Evolutionary conservation across 2,797 vertebrate species (phyloP), one percentile per base, ranked within the genome.

Genomic region (Lacerta bilineata): DNA sequence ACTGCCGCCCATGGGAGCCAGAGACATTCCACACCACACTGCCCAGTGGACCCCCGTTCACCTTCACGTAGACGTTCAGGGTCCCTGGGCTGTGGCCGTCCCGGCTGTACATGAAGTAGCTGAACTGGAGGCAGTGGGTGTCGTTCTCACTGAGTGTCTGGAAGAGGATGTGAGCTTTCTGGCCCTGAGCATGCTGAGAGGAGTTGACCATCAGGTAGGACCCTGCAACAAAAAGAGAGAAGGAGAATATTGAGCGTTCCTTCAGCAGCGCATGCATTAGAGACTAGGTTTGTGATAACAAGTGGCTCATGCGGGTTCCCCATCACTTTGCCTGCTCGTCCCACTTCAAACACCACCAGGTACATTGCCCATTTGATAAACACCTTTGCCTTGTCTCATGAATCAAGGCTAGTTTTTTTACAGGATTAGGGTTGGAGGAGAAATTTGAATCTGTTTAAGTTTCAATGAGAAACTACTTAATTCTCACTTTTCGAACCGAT

Each of bases 91-190:
- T 98, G 96, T 97, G 98, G 41, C 98, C 98, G 0, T 99, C 98
- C 1, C 98, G 97, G 96, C 98, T 98, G 95, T 98, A 98, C 91
- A 99, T 97, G 96, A 99, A 98, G 95, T 99, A 99, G 96, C 98
- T 99, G 97, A 99, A 99, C 96, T 99, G 99, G 43, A 99, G 97
- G 94, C 99, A 99, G 95, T 99, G 99, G 18, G 99, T 99, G 96
- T 99, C 98, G 13, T 99, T 99, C 96, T 99, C 98, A 0, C 98
- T 99, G 94, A 99, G 97, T 0, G 98, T 97, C 85, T 98, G 98
- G 88, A 99, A 97, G 15, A 98, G 97, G 83, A 99, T 95, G 88
- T 98, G 98, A 80, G 98, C 98, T 39, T 96, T 96, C 95, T 98
- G 98, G 66, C 98, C 98, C 0, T 97, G 91, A 1, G 92, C 91